phyloP scores from a whole-genome alignment of 2,888 invertebrate species.

The Apomyelois bistriatella region DNA sequence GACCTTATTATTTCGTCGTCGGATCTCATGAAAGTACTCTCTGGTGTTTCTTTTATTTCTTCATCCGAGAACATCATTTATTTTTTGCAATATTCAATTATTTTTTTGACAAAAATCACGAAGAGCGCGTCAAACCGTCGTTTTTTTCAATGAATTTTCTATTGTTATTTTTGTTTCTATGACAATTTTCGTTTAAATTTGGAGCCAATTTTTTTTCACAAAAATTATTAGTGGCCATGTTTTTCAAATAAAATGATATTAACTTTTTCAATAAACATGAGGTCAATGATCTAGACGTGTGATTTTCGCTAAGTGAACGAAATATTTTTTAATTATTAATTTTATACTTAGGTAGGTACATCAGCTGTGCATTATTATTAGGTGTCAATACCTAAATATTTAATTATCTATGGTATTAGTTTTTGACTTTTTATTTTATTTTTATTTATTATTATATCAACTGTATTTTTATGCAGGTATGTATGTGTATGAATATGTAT shows the following conservation, averaged over 20 bases:
- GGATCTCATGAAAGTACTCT: constrained; percentile 59
- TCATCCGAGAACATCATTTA: constrained; percentile 76
- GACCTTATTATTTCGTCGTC: constrained; percentile 74
- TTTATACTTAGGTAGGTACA: no score
- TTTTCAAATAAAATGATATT: not conserved
- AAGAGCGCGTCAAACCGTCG: constrained; percentile 50
- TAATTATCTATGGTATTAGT: no score
- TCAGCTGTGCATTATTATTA: no score
- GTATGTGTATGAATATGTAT: no score
- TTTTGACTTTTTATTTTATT: no score
- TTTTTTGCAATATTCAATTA: constrained; percentile 71
- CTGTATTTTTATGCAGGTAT: no score
- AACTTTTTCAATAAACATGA: not conserved
- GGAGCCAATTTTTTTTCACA: constrained; percentile 15
- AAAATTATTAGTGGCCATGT: not conserved
- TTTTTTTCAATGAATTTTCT: constrained; percentile 49
- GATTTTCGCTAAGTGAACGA: not conserved
- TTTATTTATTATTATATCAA: no score
- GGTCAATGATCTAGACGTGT: constrained; percentile 1
- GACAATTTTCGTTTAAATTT: constrained; percentile 47
- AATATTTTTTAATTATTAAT: no score
- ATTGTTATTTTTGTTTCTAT: constrained; percentile 57
- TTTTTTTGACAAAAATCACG: constrained; percentile 58
- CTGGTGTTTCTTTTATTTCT: constrained; percentile 69
- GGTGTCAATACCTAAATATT: no score